Evolutionary conservation across 2,113 vertebrate genomes (phyloP).

Genomic region (Trichomycterus rosablanca): DNA sequence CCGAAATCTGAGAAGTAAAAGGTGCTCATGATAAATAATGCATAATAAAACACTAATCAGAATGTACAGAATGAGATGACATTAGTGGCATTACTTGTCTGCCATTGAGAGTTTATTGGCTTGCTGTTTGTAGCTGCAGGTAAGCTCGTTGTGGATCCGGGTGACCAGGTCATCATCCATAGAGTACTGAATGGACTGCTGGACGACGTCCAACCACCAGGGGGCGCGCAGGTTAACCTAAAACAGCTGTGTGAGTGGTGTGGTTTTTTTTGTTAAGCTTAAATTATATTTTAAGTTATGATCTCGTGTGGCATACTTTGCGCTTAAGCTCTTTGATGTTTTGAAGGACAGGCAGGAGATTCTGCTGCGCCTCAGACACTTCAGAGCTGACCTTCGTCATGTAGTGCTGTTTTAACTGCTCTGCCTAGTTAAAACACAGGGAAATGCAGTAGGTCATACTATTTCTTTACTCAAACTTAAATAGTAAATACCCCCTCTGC

Average conservation of each 20-base stretch:
- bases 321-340: constrained; percentile 84
- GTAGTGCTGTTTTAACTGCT: constrained; percentile 90
- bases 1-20: constrained; percentile 73
- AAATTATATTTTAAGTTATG: neutral
- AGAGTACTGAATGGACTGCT: constrained; percentile 77
- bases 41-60: neutral
- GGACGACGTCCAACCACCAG: constrained; percentile 94
- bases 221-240: constrained; percentile 75
- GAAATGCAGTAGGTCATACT: no score
- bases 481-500: no score
- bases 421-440: constrained; percentile 67
- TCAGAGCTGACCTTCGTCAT: constrained; percentile 96
- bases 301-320: constrained; percentile 72
- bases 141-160: constrained; percentile 89
- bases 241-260: neutral
- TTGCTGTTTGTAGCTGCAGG: constrained; percentile 88
- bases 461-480: no score
- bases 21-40: neutral
- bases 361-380: constrained; percentile 86
- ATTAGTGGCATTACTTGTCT: constrained; percentile 77
- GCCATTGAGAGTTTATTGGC: constrained; percentile 85
- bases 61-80: neutral
- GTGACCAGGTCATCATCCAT: constrained; percentile 87
- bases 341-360: constrained; percentile 84
- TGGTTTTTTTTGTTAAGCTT: neutral